Evolutionary conservation across 2,888 invertebrate genomes (phyloP).

Genomic region (Rhingia rostrata): DNA sequence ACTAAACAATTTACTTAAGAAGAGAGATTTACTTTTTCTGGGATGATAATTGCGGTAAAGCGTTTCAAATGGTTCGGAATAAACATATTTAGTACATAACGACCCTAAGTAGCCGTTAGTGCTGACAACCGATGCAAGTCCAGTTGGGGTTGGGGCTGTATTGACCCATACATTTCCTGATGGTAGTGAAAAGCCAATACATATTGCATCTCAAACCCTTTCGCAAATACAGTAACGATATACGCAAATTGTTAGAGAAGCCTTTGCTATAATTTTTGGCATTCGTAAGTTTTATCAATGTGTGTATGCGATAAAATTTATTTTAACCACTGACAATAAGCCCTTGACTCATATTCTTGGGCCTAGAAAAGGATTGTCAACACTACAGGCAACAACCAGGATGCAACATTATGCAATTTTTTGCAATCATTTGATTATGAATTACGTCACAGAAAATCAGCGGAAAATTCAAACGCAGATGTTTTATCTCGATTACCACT

Average conservation of each 20-base stretch:
- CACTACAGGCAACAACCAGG: not conserved
- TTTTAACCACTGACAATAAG: conserved; percentile 2
- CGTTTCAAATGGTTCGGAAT: conserved; percentile 75
- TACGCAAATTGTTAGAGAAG: too few relatives aligned
- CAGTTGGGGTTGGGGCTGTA: conserved; percentile 66
- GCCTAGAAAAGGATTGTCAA: not conserved
- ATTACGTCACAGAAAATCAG: conserved; percentile 12
- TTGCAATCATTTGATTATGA: conserved; percentile 18
- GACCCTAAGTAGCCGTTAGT: conserved; percentile 75
- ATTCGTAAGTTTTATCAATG: not conserved
- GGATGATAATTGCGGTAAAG: conserved; percentile 71
- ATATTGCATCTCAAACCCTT: conserved; percentile 79
- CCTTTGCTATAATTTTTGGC: too few relatives aligned
- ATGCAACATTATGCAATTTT: conserved; percentile 6
- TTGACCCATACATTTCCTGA: conserved; percentile 76
- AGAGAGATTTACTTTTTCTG: conserved; percentile 75
- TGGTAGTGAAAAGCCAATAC: conserved; percentile 78
- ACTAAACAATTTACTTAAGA: conserved; percentile 75
- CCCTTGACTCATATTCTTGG: not conserved
- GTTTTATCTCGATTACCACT: conserved; percentile 47
- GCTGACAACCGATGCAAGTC: conserved; percentile 76
- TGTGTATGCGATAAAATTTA: not conserved
- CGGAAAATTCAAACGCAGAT: conserved; percentile 46
- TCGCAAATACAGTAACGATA: conserved; percentile 39
- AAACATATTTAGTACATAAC: conserved; percentile 75